Evolutionary conservation across 2,113 vertebrate species (phyloP).

Genomic region (Myotis yumanensis): DNA sequence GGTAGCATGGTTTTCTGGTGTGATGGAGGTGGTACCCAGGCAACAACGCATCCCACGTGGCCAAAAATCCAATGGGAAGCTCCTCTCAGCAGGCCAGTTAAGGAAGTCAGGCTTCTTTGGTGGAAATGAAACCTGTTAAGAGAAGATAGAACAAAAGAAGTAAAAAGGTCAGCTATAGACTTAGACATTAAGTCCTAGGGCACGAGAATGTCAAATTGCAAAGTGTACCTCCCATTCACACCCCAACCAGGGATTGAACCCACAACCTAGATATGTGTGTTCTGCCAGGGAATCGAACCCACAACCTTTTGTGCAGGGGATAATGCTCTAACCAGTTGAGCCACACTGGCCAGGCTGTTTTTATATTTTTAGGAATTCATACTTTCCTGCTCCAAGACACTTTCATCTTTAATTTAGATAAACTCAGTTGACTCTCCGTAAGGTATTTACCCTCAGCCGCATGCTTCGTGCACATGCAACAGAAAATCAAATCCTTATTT

Average conservation of each 20-base stretch:
- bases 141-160: neutral
- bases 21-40: neutral
- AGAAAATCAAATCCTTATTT: conserved; percentile 45
- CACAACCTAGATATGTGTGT: no score
- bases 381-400: neutral
- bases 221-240: neutral
- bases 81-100: neutral
- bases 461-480: neutral
- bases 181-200: neutral
- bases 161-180: neutral
- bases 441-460: neutral
- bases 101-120: neutral
- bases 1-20: neutral
- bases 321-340: no score
- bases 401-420: neutral
- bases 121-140: neutral
- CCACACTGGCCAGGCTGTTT: no score
- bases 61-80: neutral
- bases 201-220: neutral
- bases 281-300: no score
- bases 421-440: neutral
- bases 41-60: neutral
- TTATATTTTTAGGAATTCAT: neutral
- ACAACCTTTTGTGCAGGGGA: no score
- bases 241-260: no score